Conservation (phyloP, 2,888 invertebrate genomes). For the Drosophila kanekoi region DNA sequence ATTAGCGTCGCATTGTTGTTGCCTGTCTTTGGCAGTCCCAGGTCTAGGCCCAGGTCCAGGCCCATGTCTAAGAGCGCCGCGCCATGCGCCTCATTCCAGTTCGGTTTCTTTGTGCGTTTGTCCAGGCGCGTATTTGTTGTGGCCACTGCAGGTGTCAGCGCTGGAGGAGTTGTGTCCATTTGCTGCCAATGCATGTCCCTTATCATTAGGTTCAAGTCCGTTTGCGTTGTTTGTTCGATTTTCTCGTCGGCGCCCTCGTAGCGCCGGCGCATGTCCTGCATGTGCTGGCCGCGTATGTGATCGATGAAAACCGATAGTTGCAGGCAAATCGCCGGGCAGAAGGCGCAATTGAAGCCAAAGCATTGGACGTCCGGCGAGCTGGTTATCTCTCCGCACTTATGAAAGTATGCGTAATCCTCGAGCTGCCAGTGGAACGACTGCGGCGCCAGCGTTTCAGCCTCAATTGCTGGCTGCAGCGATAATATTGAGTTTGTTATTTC, state of each 20-base stretch:
- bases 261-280: constrained; percentile 71
- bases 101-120: constrained; percentile 49
- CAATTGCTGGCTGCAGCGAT: constrained; percentile 44
- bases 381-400: constrained; percentile 82
- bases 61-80: constrained; percentile 42
- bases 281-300: constrained; percentile 75
- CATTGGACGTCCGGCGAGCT: constrained; percentile 79
- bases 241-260: constrained; percentile 64
- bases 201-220: constrained; percentile 60
- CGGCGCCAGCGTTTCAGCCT: constrained; percentile 31
- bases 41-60: constrained; percentile 51
- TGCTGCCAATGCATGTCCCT: constrained; percentile 44
- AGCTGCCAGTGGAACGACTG: constrained; percentile 71
- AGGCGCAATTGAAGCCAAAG: constrained; percentile 80
- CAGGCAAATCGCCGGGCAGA: constrained; percentile 79
- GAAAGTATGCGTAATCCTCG: constrained; percentile 78
- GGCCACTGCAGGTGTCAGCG: constrained; percentile 10
- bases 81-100: constrained; percentile 46
- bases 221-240: constrained; percentile 64
- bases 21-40: constrained; percentile 24
- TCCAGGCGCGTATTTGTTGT: constrained; percentile 32
- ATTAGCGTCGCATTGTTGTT: constrained; percentile 28
- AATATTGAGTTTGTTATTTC: constrained; percentile 52
- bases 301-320: constrained; percentile 77
- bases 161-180: constrained; percentile 18